Conservation (phyloP, 2,113 vertebrate genomes). For the Cheilinus undulatus region DNA sequence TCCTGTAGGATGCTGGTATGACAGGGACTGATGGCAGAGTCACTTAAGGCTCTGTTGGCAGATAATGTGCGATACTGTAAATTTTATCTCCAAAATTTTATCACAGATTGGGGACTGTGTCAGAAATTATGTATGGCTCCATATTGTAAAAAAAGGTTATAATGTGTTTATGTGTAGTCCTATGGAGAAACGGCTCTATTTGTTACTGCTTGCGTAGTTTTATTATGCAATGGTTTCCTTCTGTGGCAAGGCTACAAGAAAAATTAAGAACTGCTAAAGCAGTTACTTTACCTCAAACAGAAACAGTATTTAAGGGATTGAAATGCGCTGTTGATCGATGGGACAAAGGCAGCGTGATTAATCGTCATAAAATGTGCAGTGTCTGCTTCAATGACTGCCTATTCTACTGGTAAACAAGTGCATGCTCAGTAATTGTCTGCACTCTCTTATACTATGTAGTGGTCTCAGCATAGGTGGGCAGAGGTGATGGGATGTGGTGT, state of each 20-base stretch:
- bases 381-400: constrained; percentile 42
- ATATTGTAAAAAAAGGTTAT: constrained; percentile 33
- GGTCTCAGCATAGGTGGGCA: constrained; percentile 37
- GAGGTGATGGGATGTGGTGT: constrained; percentile 60
- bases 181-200: constrained; percentile 33
- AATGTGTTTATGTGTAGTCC: constrained; percentile 34
- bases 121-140: constrained; percentile 21
- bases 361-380: constrained; percentile 35
- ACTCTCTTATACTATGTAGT: constrained; percentile 54
- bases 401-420: constrained; percentile 51
- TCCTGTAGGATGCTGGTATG: constrained; percentile 16
- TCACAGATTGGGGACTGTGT: constrained; percentile 18
- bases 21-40: constrained; percentile 18
- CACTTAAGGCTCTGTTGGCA: constrained; percentile 9
- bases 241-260: constrained; percentile 46
- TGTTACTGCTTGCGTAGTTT: constrained; percentile 48
- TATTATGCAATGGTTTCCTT: constrained; percentile 57
- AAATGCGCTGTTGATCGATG: constrained; percentile 32
- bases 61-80: constrained; percentile 42
- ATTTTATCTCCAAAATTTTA: constrained; percentile 28
- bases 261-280: constrained; percentile 43
- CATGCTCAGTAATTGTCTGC: constrained; percentile 64
- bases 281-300: constrained; percentile 64
- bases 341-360: constrained; percentile 19
- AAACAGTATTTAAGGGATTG: constrained; percentile 63